Percentiles rank a stretch among this genome's conserved stretches.
These are phyloP conservation scores for Tarsius wallacei DNA, from an alignment of 2,797 vertebrate species.

Conservation along the genomic window DNA sequence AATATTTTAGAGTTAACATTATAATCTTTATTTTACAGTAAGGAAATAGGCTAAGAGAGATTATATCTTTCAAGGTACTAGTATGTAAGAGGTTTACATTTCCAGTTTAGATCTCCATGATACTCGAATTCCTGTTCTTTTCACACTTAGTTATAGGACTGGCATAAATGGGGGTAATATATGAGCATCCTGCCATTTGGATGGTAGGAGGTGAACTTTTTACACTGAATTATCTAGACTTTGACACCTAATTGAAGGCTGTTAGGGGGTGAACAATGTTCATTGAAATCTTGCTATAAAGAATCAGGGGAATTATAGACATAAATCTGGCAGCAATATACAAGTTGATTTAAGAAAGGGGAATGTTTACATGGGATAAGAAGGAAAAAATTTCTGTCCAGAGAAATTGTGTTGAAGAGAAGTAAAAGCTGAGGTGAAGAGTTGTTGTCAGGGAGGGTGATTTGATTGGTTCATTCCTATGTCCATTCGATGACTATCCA, in stretches of 20 bases:
- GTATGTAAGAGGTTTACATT: background rate
- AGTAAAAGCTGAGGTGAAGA: background rate
- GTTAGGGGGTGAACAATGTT: background rate
- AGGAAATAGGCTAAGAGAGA: background rate
- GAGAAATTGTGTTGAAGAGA: background rate
- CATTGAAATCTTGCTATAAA: background rate
- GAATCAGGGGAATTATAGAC: background rate
- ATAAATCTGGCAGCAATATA: background rate
- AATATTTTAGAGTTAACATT: background rate
- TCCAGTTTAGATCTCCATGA: accelerated
- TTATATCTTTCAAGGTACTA: background rate
- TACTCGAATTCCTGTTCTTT: background rate
- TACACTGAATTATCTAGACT: background rate
- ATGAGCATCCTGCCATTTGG: background rate
- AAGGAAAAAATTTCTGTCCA: background rate
- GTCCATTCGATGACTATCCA: background rate
- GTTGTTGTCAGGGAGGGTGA: background rate
- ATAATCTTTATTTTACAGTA: background rate
- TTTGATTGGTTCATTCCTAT: background rate
- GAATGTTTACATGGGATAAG: background rate
- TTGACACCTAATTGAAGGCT: background rate
- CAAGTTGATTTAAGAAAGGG: background rate
- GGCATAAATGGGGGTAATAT: background rate
- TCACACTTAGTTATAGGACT: background rate
- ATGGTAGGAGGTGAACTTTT: background rate